Conservation (phyloP, 2,888 invertebrate species). For the Ditula angustiorana region DNA sequence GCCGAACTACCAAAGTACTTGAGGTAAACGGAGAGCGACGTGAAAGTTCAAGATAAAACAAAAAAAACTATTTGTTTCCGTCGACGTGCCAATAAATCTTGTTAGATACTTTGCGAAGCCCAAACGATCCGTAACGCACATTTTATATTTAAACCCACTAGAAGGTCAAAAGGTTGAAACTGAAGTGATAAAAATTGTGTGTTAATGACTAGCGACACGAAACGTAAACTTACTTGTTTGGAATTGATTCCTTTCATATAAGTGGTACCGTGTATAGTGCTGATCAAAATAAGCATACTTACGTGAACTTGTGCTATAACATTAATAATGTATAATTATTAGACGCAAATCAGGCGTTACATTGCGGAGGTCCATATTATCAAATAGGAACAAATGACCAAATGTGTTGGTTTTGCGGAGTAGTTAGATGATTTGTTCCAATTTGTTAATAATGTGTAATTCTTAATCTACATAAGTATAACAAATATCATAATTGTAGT, state of each 20-base stretch:
- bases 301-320: not conserved
- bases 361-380: too few species aligned
- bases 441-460: not conserved
- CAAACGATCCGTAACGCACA: conserved; percentile 51
- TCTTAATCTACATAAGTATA: not conserved
- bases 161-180: conserved; percentile 55
- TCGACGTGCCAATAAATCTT: conserved; percentile 62
- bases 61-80: conserved; percentile 56
- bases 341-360: too few species aligned
- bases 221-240: conserved; percentile 58
- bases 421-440: too few species aligned
- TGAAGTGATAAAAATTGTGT: conserved; percentile 66
- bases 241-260: not conserved
- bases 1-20: too few species aligned
- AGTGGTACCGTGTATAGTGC: not conserved
- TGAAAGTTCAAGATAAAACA: conserved; percentile 45
- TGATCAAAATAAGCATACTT: not conserved
- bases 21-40: conserved; percentile 33
- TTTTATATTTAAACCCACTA: conserved; percentile 59
- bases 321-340: not conserved
- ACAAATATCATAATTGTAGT: not conserved
- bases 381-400: too few species aligned
- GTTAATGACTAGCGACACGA: conserved; percentile 64
- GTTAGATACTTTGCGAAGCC: conserved; percentile 50
- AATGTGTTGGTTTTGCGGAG: too few species aligned